Base-by-base conservation (phyloP, 2,888 invertebrate species). In the Campoletis raptor region DNA sequence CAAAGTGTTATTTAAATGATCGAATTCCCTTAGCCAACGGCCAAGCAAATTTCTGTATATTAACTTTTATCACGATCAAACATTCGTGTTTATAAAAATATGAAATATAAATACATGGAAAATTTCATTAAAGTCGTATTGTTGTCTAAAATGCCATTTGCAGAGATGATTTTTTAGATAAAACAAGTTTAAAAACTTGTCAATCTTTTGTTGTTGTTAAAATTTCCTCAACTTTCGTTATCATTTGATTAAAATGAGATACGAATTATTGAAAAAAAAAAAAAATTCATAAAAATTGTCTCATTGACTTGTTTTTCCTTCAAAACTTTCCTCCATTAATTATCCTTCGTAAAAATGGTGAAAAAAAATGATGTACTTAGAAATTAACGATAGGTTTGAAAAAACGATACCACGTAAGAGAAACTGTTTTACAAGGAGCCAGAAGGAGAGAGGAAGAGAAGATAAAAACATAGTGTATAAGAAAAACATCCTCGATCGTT, bases 401-500 rank as follows among this genome's bases (percentile, higher is more conserved):
- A 57, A 30, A 61, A 61, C 15, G 30, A 61, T 15, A 61, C 61
- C 30, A 61, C 30, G 61, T 15, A 12, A 12, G 7, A 30, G 61
- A 61, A 61, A 61, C 61, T 61, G 61, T 61, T 61, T 15, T 15
- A 61, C 30, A 30, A 84, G 15, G 73, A 78, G 72, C 66, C 30
- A 66, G 72, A 73, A 21, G 42, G 40, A 57, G 45, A 79, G 72
- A 76, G 81, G 70, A 81, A 67, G 12, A 36, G 67, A 80, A 36
- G n/a, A 80, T 21, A 30, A 18, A 73, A n/a, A 73, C n/a, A 83
- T 80, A 72, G 85, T 12, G 42, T n/a, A 76, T 66, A 81, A 73
- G 69, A 85, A 85, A 81, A 81, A 74, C 57, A 42, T 69, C 81
- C 83, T 83, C 83, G 83, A 83, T 87, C 80, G 79, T 54, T 54